phyloP scores from a whole-genome alignment of 2,113 vertebrate species.

The Pluvialis apricaria region DNA sequence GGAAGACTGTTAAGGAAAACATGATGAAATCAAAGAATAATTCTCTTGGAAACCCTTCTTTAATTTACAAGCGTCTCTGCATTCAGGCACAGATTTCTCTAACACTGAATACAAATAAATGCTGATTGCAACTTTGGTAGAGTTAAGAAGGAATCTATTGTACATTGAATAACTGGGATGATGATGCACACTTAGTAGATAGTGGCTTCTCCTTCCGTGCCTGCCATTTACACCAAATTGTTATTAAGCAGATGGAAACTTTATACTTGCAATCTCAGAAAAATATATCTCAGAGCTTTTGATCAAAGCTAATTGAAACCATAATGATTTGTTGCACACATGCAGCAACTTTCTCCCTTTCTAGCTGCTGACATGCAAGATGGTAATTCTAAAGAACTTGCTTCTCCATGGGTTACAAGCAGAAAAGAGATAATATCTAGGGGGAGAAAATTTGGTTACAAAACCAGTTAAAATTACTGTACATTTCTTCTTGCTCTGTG shows the following conservation, averaged over 20 bases:
- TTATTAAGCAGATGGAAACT: conserved; percentile 29
- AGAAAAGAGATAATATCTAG: background rate
- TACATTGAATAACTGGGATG: background rate
- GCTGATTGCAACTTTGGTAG: background rate
- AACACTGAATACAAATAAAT: conserved; percentile 5
- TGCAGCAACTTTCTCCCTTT: background rate
- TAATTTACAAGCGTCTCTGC: background rate
- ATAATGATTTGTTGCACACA: background rate
- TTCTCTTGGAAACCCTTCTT: background rate
- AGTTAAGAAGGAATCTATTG: background rate
- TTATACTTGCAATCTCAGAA: background rate
- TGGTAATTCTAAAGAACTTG: background rate
- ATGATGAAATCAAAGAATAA: background rate
- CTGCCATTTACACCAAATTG: background rate
- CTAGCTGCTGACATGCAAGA: background rate
- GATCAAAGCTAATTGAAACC: background rate
- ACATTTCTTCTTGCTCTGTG: background rate
- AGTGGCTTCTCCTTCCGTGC: background rate
- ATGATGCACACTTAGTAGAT: background rate
- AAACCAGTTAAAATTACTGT: background rate
- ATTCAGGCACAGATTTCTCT: background rate
- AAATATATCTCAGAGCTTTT: background rate
- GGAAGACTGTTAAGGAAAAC: background rate
- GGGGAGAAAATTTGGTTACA: background rate
- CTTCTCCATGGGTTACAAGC: background rate